These are phyloP conservation scores for Camponotus vicinus DNA, from an alignment of 1,140 invertebrate species.

Conservation along the genomic window DNA sequence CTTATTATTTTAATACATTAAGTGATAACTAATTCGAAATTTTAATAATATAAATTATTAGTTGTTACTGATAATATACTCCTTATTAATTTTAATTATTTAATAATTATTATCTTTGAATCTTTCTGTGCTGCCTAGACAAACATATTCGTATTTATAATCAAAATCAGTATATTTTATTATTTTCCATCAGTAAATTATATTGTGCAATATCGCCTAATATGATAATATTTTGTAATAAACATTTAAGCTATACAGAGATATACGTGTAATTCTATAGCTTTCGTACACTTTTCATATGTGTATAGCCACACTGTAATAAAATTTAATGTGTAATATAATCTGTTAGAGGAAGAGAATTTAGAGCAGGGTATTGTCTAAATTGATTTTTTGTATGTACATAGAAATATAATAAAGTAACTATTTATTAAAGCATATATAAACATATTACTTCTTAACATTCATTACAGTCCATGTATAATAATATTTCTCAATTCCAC, in stretches of 20 bases:
- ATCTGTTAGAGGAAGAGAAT: constrained; percentile 17
- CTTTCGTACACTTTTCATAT: constrained; percentile 53
- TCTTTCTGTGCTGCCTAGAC: constrained; percentile 8
- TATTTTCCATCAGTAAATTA: not conserved
- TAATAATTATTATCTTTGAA: constrained; percentile 21
- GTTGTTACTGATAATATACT: constrained; percentile 25
- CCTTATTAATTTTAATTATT: not conserved
- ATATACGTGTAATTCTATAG: constrained; percentile 38
- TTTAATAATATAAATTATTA: not conserved
- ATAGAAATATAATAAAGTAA: constrained; percentile 71
- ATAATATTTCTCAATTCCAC: constrained; percentile 27
- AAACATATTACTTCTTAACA: constrained; percentile 60
- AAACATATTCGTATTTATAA: not conserved
- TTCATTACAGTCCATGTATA: constrained; percentile 32
- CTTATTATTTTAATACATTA: too few species aligned
- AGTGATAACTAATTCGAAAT: not conserved
- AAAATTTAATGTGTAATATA: constrained; percentile 45
- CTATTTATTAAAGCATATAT: constrained; percentile 69
- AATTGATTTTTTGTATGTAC: constrained; percentile 65
- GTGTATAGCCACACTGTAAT: constrained; percentile 52
- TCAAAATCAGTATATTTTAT: constrained; percentile 24
- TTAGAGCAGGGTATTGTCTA: constrained; percentile 34
- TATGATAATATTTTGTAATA: constrained; percentile 42
- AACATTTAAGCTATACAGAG: constrained; percentile 37
- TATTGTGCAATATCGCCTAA: constrained; percentile 33